Base-by-base conservation (phyloP, 2,113 vertebrate genomes). In the Saccopteryx leptura region DNA sequence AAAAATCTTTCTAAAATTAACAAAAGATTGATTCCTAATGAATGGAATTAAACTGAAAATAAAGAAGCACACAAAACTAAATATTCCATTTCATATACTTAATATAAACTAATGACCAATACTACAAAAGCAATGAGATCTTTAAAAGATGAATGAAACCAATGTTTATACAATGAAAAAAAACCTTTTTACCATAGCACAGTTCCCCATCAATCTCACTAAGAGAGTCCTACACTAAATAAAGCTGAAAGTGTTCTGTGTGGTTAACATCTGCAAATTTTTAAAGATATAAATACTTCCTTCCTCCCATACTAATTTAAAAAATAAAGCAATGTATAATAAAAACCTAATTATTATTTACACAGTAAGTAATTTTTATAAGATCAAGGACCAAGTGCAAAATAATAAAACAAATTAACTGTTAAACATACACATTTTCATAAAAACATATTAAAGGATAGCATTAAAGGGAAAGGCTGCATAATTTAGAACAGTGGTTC, bases 51-150 rank as follows among this genome's bases (percentile, higher is more conserved):
- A 72, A 66, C 0, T 23, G 61, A 83, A 33, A 82, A 84, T n/a
- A 68, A 54, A 79, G 5, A 61, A 63, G 23, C 2, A 66, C 5
- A 33, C 33, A 23, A 56, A 69, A 82, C 15, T 18, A 46, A 88
- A 87, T 95, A 63, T 66, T 68, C 52, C 85, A 54, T 54, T 58
- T 9, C 3, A 97, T 86, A 69, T 52, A 65, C 68, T 88, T 88
- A 72, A 46, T 63, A 58, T 10, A 2, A 96, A 58, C 48, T 71
- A 88, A 31, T 81, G 79, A 60, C 9, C 12, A 65, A 78, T 65
- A 9, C 4, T 33, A 85, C 61, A 0, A 85, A 93, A 87, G 54
- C 48, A 96, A 66, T 12, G 54, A 83, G 19, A 66, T 80, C 48
- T 60, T 90, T n/a, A 90, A 71, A 90, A 61, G 69, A 92, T 65